Conservation (phyloP, 2,113 vertebrate genomes). For the Oxygymnocypris stewartii region DNA sequence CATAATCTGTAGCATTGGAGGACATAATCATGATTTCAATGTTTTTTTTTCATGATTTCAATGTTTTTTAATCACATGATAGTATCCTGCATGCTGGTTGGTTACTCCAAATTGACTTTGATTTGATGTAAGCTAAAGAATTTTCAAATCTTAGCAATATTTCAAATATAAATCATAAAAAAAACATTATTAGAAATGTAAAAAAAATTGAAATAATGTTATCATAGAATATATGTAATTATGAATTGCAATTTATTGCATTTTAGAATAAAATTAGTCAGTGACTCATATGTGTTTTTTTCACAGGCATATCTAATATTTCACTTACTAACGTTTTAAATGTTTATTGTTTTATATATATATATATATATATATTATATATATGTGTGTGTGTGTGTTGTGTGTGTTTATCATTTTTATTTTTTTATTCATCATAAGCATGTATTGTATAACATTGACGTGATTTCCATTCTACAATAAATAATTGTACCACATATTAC, state of each 20-base stretch:
- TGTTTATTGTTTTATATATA: conserved; percentile 1
- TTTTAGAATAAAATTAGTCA: not conserved
- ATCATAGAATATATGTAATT: not conserved
- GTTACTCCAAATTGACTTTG: not conserved
- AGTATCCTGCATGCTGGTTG: not conserved
- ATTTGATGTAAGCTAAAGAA: not conserved
- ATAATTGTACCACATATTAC: not conserved
- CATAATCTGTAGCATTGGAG: not conserved
- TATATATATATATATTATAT: too few species aligned
- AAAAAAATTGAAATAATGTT: not conserved
- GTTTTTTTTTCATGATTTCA: not conserved
- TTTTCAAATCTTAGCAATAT: not conserved
- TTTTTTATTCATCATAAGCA: too few species aligned
- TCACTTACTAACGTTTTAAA: not conserved
- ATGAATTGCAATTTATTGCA: not conserved
- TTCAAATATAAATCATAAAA: not conserved
- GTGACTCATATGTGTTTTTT: not conserved
- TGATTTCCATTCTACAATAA: not conserved
- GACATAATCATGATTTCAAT: not conserved
- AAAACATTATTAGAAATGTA: not conserved
- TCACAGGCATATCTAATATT: not conserved
- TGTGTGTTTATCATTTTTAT: too few species aligned
- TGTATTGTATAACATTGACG: too few species aligned
- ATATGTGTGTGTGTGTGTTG: too few species aligned
- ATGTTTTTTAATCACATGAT: not conserved